Evolutionary conservation across 2,113 vertebrate species (phyloP), one percentile per base, ranked within the genome.

Genomic region (Atrichornis clamosus): DNA sequence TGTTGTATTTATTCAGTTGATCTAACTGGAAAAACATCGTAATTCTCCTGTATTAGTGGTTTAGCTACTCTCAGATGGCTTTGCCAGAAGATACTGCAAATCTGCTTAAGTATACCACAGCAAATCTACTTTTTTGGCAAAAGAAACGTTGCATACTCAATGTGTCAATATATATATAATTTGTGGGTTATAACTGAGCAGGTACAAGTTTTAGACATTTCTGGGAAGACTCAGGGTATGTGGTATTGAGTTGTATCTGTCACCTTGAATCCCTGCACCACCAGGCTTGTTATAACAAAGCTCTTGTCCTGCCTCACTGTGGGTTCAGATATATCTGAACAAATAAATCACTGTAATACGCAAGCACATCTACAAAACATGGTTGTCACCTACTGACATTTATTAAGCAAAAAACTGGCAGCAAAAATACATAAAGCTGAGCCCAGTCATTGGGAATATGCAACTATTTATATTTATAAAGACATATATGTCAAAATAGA

Each of bases 371-470:
- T 60, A 72, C 27, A 87, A 91, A 89, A 87, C 21, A 60, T 55
- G n/a, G 33, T 60, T 93, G 49, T 81, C 64, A 87, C 42, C 18
- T 89, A 55, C 7, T 47, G 74, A 67, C 60, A 89, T 70, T 70
- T 78, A 91, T 89, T 87, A 95, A 93, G 60, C 35, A 87, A 91
- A 95, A 95, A 64, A 28, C 18, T 63, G 73, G 52, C 47, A 87
- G 77, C 27, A 78, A 93, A 96, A 93, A 72, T 39, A 53, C 27
- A 53, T 9, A 5, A 89, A 69, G 46, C 46, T 90, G 74, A 89
- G 87, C 37, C 10, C 26, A 69, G 20, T 70, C 60, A 70, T 58
- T 53, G 5, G 39, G 28, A 94, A 87, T 74, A 84, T 63, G 73
- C 58, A 93, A 59, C 26, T 84, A 46, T 50, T 94, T 84, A 46